phyloP scores from a whole-genome alignment of 1,140 invertebrate species.

The Drosophila sproati region DNA sequence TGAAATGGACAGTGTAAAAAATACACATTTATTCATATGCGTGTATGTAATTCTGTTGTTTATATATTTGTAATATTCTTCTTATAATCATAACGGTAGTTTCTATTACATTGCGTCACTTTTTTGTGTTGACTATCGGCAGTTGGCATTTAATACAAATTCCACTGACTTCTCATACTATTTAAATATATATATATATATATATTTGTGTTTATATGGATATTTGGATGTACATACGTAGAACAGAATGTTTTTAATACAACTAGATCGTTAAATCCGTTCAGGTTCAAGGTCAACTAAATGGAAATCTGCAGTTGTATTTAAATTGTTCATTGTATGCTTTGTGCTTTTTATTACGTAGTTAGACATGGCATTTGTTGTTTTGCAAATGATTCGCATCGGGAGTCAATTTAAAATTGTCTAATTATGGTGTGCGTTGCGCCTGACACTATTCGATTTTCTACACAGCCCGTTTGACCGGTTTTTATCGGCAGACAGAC shows the following conservation, averaged over 20 bases:
- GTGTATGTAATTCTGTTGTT: neutral
- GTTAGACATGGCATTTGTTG: conserved; percentile 9
- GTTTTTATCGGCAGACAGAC: conserved; percentile 33
- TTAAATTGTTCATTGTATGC: neutral
- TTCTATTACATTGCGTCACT: conserved; percentile 54
- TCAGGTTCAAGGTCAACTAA: conserved; percentile 63
- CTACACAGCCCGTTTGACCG: conserved; percentile 15
- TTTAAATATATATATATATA: neutral
- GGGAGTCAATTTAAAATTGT: conserved; percentile 9
- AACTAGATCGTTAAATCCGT: conserved; percentile 2
- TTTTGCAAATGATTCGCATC: conserved; percentile 5
- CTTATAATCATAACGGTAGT: conserved; percentile 14
- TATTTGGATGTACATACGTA: neutral
- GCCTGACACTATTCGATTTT: conserved; percentile 14
- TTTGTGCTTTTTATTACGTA: neutral
- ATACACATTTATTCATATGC: neutral
- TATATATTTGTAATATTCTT: neutral
- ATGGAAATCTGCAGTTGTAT: conserved; percentile 20
- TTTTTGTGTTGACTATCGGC: conserved; percentile 6
- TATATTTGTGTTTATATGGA: too few relatives aligned
- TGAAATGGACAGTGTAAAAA: conserved; percentile 3
- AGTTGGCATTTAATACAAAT: conserved; percentile 40
- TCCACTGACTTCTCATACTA: conserved; percentile 3
- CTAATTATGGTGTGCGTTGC: conserved; percentile 19
- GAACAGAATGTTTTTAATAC: neutral